These are phyloP conservation scores for Phthorimaea operculella DNA, from an alignment of 1,140 invertebrate species.

Conservation along the genomic window DNA sequence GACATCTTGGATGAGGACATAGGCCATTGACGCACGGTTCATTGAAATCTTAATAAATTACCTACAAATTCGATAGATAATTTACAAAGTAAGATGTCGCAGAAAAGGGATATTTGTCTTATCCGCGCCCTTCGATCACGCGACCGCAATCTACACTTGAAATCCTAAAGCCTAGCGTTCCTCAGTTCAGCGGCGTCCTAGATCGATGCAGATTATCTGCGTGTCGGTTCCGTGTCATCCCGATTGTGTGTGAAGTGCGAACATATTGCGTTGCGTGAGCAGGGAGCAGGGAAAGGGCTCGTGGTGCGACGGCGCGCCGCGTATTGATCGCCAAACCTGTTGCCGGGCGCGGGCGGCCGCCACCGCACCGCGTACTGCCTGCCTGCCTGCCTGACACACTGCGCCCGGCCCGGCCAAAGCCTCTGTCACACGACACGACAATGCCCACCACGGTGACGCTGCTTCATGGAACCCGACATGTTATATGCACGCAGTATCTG, in stretches of 20 bases:
- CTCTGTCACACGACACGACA: background rate
- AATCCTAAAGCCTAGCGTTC: too few species aligned
- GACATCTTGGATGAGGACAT: too few species aligned
- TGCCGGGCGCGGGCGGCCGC: conserved; percentile 43
- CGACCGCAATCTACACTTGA: too few species aligned
- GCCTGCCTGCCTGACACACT: too few species aligned
- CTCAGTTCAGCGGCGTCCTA: background rate
- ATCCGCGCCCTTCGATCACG: too few species aligned
- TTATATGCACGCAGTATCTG: too few species aligned
- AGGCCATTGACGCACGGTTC: too few species aligned
- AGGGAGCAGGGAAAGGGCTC: conserved; percentile 32
- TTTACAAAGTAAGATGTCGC: too few species aligned
- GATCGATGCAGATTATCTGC: background rate
- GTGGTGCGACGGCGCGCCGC: conserved; percentile 39
- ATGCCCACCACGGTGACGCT: background rate
- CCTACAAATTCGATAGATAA: too few species aligned
- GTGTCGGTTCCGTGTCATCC: background rate
- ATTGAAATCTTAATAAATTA: too few species aligned
- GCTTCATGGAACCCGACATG: too few species aligned
- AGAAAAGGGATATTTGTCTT: too few species aligned
- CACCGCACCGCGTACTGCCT: conserved; percentile 8
- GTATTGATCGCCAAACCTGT: conserved; percentile 61
- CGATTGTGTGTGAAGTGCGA: conserved; percentile 1
- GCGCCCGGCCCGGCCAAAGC: background rate
- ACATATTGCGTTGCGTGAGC: conserved; percentile 11